Base-by-base conservation (phyloP, 2,113 vertebrate species). In the Siniperca knerii region DNA sequence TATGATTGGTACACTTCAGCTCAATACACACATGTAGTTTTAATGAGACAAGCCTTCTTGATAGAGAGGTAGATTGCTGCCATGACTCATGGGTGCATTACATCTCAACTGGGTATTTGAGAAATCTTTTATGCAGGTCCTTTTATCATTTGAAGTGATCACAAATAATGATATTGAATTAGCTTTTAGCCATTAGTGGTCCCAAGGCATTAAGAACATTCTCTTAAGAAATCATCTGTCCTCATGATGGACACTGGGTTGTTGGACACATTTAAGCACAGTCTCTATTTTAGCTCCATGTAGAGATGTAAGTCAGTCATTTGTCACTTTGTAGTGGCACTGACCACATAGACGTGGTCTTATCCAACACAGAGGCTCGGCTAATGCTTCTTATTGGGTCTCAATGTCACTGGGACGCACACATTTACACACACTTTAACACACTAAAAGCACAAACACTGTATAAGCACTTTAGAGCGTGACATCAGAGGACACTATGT, bases 1-100 rank as follows among this genome's bases (percentile, higher is more conserved):
- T 44, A 61, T 90, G 90, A 94, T 90, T 93, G 87, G 81, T 76
- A 54, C 64, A 92, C 86, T 90, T 91, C 48, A 91, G 77, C 69
- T 91, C 79, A 75, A 85, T 82, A 84, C 81, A 35, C 72, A 2
- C 89, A 90, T 90, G 79, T 84, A 85, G 91, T 85, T 93, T 91
- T 90, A 89, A 94, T 88, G 86, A 90, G 87, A 90, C 80, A 75
- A 87, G 77, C 57, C 76, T 86, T 85, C 73, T 61, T 80, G 87
- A 93, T 85, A 60, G 86, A 85, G 75, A 89, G 74, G 77, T 33
- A 77, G 62, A 86, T 25, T 84, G 80, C 74, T 72, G 61, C 84
- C 81, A 44, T 61, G 75, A 86, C 77, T 77, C 85, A 85, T 73
- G 72, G 29, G 87, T 86, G 80, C 86, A 75, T 84, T 68, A 82